A percentile compares a stretch with the other conserved stretches of the same genome.
These are phyloP conservation scores for Prunella fulvescens DNA, from an alignment of 2,113 vertebrate species.

Conservation along the genomic window DNA sequence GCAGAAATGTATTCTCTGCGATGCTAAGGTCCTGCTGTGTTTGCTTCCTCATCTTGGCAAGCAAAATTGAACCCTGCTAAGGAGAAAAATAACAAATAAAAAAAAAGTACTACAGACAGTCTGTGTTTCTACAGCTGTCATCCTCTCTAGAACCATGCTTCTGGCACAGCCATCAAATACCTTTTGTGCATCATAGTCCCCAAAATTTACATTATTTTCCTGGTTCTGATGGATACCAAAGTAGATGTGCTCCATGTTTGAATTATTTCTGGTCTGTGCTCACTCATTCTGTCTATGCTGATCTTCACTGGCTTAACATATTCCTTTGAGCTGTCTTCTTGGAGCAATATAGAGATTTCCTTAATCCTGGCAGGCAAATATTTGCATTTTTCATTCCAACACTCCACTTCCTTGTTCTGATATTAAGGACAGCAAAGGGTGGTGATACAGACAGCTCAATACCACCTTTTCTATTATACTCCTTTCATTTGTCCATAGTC, in stretches of 20 bases:
- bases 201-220: background rate
- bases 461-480: background rate
- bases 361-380: background rate
- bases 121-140: background rate
- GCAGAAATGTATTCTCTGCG: background rate
- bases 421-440: background rate
- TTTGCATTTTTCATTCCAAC: background rate
- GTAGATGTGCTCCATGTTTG: fast-evolving
- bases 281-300: background rate
- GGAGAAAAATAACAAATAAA: background rate
- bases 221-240: background rate
- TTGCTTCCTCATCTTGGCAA: background rate
- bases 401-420: background rate
- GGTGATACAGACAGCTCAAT: background rate
- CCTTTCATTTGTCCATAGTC: background rate
- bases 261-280: background rate
- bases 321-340: background rate
- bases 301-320: background rate
- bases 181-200: background rate
- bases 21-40: background rate
- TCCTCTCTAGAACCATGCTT: background rate
- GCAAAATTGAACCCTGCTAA: background rate
- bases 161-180: background rate
- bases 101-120: background rate
- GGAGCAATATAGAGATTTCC: background rate